phyloP scores from a whole-genome alignment of 2,797 vertebrate species.

The Chloroceryle inda region DNA sequence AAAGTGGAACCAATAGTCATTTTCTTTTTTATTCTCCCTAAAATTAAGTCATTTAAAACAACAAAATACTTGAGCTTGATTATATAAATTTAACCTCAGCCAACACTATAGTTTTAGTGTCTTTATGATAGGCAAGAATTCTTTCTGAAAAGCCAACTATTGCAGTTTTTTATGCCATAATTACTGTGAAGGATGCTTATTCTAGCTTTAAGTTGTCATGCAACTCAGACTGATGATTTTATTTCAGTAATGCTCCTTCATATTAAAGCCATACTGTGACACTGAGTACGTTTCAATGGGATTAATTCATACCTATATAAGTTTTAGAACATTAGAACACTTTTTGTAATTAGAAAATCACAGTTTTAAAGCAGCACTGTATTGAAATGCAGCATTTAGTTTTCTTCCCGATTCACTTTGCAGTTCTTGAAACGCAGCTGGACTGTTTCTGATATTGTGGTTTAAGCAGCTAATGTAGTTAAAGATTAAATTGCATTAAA shows the following conservation, averaged over 20 bases:
- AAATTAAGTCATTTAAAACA: neutral
- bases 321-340: neutral
- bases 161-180: neutral
- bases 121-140: neutral
- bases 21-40: neutral
- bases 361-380: neutral
- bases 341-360: neutral
- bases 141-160: neutral
- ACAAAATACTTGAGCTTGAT: neutral
- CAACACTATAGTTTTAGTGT: neutral
- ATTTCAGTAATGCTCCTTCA: neutral
- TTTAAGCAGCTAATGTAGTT: neutral
- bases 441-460: neutral
- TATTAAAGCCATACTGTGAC: neutral
- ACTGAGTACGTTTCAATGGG: neutral
- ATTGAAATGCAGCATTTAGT: neutral
- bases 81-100: neutral
- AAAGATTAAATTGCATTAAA: neutral
- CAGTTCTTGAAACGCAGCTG: neutral
- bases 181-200: neutral
- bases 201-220: neutral
- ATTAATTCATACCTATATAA: neutral
- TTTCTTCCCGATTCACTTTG: neutral
- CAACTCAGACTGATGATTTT: neutral
- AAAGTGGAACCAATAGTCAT: neutral